Evolutionary conservation across 2,888 invertebrate genomes (phyloP).

Genomic region (Pyrocoelia pectoralis): DNA sequence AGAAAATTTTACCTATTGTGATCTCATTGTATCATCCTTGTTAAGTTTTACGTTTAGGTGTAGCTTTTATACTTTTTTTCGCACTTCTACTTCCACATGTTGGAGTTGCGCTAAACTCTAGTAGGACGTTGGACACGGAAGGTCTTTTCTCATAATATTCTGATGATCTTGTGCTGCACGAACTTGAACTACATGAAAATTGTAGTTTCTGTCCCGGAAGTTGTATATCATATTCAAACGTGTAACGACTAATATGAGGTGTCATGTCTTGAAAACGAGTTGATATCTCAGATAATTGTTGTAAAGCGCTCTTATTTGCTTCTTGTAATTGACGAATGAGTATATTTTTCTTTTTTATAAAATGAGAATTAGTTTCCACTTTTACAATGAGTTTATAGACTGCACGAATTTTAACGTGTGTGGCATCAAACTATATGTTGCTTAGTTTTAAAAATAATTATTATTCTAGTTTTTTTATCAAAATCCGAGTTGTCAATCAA

Average conservation of each 20-base stretch:
- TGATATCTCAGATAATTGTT: slow-evolving; percentile 65
- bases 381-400: no score
- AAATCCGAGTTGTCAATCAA: no score
- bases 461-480: no score
- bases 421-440: no score
- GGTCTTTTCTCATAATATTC: slow-evolving; percentile 21
- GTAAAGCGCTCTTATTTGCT: slow-evolving; percentile 64
- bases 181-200: slow-evolving; percentile 38
- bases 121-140: slow-evolving; percentile 17
- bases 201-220: slow-evolving; percentile 43
- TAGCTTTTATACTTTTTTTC: not conserved
- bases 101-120: slow-evolving; percentile 15
- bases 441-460: no score
- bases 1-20: not conserved
- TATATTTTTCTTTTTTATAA: slow-evolving; percentile 69
- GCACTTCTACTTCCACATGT: slow-evolving; percentile 12
- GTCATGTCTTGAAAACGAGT: slow-evolving; percentile 47
- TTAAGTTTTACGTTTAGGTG: not conserved
- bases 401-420: no score
- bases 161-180: slow-evolving; percentile 24
- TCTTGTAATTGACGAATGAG: slow-evolving; percentile 67
- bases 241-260: slow-evolving; percentile 50
- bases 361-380: no score
- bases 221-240: slow-evolving; percentile 47
- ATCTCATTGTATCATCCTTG: no score